Base-by-base conservation (phyloP, 2,888 invertebrate genomes). In the Cheilosia grossa region DNA sequence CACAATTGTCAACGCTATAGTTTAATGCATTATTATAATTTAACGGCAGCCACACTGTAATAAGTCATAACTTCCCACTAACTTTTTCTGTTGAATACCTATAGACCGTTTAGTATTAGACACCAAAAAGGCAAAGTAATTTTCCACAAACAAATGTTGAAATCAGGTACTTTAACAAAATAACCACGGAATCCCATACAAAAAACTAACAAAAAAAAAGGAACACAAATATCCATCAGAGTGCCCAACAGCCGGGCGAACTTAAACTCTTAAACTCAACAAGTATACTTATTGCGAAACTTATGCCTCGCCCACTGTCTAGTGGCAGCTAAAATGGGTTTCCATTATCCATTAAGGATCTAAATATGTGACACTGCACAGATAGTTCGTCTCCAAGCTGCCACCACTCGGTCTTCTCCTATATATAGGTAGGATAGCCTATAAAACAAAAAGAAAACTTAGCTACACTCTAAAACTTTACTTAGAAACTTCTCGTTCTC, bases 321-420 rank as follows among this genome's bases (percentile, higher is more conserved):
- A 37, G 13, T 10, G 13, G 17, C 15, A 21, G 1, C 21, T 21
- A 49, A 59, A 58, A 30, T 56, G 30, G 10, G 27, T 0, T 54
- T 44, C n/a, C 40, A 37, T 13, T 37, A 37, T 37, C 51, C 51
- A 51, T 51, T 37, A 56, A 33, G 47, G 30, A 63, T 54, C 61
- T 33, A 27, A 74, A 73, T 74, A 47, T 74, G 74, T 49, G 64
- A 58, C 64, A 66, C 40, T 74, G 74, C 58, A 73, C 56, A 66
- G 58, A 54, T 58, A n/a, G 10, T 40, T 21, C n/a, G 15, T 40
- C 44, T 7, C 10, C 30, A 33, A 33, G 4, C 9, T 27, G 13
- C 17, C 33, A 13, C 2, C 33, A 19, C 19, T 47, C 67, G 59
- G 21, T 51, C 24, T 30, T 21, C 21, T 40, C n/a, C 33, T 66